Evolutionary conservation across 2,113 vertebrate genomes (phyloP).

Genomic region (Mandrillus leucophaeus): DNA sequence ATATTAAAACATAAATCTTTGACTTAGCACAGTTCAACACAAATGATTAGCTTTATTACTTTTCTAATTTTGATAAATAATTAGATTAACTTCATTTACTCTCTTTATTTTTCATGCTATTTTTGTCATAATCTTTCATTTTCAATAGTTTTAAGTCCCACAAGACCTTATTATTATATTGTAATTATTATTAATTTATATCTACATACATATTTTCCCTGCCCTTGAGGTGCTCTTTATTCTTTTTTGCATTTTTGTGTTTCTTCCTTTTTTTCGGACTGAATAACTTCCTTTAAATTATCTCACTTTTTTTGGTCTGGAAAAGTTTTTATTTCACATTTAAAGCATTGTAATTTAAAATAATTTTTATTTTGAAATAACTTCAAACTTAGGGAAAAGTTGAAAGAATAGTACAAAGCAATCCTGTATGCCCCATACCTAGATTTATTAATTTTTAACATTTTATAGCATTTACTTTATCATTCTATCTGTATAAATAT

Average conservation of each 20-base stretch:
- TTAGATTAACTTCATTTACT: background rate
- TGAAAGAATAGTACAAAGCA: background rate
- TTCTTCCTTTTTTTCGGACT: background rate
- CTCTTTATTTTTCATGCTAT: background rate
- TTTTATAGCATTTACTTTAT: background rate
- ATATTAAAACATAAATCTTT: background rate
- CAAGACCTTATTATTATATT: background rate
- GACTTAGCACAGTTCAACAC: background rate
- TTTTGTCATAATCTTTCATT: background rate
- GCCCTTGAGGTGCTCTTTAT: background rate
- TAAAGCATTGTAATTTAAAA: background rate
- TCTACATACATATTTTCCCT: background rate
- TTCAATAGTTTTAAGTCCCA: background rate
- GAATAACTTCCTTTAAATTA: background rate
- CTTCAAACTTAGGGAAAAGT: background rate
- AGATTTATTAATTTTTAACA: background rate
- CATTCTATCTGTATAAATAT: background rate
- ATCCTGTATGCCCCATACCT: background rate
- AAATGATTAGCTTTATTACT: background rate
- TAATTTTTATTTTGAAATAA: background rate
- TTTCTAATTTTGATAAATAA: background rate
- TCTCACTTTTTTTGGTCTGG: background rate
- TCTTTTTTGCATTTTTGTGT: background rate
- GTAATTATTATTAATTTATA: background rate
- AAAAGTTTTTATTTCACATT: background rate